phyloP scores from a whole-genome alignment of 2,113 vertebrate species.

The Anoura caudifer region DNA sequence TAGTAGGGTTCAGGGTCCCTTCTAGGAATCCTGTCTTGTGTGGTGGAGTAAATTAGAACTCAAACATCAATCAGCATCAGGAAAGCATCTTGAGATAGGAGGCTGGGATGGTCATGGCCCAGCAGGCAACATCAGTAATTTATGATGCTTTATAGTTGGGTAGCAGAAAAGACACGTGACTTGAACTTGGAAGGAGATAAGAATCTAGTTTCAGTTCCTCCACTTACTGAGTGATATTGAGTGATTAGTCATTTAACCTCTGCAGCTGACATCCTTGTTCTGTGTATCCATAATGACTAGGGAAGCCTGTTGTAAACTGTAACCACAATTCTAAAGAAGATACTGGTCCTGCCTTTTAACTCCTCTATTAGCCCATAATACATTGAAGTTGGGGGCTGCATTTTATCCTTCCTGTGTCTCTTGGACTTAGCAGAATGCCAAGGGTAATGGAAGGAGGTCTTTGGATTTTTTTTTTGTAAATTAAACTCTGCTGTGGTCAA shows the following conservation, averaged over 20 bases:
- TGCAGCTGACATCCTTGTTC: not conserved
- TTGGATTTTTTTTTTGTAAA: not conserved
- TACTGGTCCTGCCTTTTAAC: not conserved
- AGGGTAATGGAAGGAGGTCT: not conserved
- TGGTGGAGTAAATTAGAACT: not conserved
- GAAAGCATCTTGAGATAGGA: not conserved
- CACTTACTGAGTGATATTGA: not conserved
- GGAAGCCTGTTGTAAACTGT: not conserved
- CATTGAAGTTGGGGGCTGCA: not conserved
- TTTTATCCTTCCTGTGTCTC: not conserved
- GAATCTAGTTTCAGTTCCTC: not conserved
- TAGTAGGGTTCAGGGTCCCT: not conserved
- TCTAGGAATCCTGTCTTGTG: not conserved
- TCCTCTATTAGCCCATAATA: too few species aligned
- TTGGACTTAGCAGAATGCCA: not conserved
- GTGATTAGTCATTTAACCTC: not conserved
- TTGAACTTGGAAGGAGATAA: not conserved
- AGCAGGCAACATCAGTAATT: not conserved
- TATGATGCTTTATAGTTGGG: not conserved
- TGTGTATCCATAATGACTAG: not conserved
- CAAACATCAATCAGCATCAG: not conserved
- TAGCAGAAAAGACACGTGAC: not conserved
- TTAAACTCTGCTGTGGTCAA: not conserved
- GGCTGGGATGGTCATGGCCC: too few species aligned
- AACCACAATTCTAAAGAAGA: not conserved